Conservation (phyloP, 2,113 vertebrate genomes). For the Scortum barcoo region DNA sequence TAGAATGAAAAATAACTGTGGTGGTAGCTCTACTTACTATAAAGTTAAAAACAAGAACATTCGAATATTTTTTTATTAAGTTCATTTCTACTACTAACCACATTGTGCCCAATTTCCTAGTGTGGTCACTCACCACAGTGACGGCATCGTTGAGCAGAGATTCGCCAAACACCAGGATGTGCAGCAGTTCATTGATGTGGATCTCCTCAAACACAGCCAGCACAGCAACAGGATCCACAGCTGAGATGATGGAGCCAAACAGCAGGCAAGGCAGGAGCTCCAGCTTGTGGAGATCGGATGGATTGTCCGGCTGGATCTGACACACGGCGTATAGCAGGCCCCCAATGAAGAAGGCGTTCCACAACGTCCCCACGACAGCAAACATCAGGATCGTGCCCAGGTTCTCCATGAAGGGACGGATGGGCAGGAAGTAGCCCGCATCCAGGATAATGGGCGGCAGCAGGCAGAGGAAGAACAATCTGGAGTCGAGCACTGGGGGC, state of each 20-base stretch:
- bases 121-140: constrained; percentile 90
- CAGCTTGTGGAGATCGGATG: constrained; percentile 75
- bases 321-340: constrained; percentile 91
- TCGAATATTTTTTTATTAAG: too few relatives aligned
- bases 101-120: neutral
- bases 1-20: too few relatives aligned
- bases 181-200: constrained; percentile 97
- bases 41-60: too few relatives aligned
- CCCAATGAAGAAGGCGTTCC: constrained; percentile 97
- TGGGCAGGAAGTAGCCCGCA: constrained; percentile 96
- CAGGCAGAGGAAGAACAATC: constrained; percentile 94
- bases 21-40: too few relatives aligned
- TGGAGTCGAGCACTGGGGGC: constrained; percentile 89
- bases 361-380: constrained; percentile 95
- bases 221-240: constrained; percentile 96
- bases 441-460: constrained; percentile 98
- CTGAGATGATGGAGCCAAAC: constrained; percentile 95
- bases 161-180: constrained; percentile 98
- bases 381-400: constrained; percentile 98
- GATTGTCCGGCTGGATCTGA: constrained; percentile 82
- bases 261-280: constrained; percentile 93
- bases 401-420: constrained; percentile 97
- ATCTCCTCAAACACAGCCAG: constrained; percentile 98
- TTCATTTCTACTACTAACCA: neutral
- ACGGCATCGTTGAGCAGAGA: constrained; percentile 97